Conservation (phyloP, 2,113 vertebrate species). For the Apaloderma vittatum region DNA sequence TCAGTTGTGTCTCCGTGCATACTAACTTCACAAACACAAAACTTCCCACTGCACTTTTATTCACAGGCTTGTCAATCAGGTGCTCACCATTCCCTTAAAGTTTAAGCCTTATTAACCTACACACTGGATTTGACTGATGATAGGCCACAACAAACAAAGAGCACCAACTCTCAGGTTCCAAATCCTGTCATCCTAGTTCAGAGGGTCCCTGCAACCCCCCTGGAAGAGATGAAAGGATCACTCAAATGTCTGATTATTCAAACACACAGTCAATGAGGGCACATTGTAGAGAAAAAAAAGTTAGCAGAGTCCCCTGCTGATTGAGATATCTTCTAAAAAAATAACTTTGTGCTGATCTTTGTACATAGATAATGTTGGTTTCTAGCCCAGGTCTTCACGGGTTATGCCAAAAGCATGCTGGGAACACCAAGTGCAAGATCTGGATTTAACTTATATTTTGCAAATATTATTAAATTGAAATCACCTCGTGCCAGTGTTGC, state of each 20-base stretch:
- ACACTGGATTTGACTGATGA: conserved; percentile 85
- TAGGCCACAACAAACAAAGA: conserved; percentile 85
- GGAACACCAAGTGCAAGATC: conserved; percentile 77
- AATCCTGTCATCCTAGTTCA: conserved; percentile 86
- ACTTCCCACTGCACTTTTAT: conserved; percentile 83
- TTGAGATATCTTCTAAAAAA: conserved; percentile 90
- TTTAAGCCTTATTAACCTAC: conserved; percentile 91
- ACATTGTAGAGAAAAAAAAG: conserved; percentile 55
- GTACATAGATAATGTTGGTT: conserved; percentile 46
- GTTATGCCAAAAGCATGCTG: conserved; percentile 81
- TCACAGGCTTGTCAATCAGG: conserved; percentile 87
- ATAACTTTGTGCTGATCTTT: conserved; percentile 68
- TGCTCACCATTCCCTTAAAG: conserved; percentile 85
- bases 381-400: conserved; percentile 75
- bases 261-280: conserved; percentile 76
- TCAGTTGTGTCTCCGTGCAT: conserved; percentile 66
- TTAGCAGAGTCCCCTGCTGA: conserved; percentile 84
- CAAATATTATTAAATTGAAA: conserved; percentile 72
- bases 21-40: conserved; percentile 79
- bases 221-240: conserved; percentile 85
- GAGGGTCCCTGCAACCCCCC: conserved; percentile 79
- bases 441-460: conserved; percentile 85
- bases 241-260: conserved; percentile 83
- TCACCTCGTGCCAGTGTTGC: conserved; percentile 83
- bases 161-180: conserved; percentile 84